A percentile compares a stretch with the other conserved stretches of the same genome.
These are phyloP conservation scores for Bursaphelenchus okinawaensis DNA, from an alignment of 2,888 invertebrate genomes.

Conservation along the genomic window DNA sequence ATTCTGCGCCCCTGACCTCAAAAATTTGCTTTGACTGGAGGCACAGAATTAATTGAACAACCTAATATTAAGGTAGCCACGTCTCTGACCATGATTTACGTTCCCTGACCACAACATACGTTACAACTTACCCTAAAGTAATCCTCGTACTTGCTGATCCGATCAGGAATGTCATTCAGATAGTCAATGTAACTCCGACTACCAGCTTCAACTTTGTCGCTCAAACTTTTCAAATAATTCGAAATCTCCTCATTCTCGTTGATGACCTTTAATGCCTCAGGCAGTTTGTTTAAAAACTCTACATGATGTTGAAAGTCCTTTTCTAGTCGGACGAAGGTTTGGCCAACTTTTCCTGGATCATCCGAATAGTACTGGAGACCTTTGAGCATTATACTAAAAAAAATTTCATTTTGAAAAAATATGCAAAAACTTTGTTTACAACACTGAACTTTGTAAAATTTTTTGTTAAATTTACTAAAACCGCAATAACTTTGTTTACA, in stretches of 20 bases:
- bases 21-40: too few species aligned
- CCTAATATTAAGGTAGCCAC: too few species aligned
- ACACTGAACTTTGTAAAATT: too few species aligned
- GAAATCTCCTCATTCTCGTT: slow-evolving; percentile 50
- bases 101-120: too few species aligned
- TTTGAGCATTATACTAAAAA: slow-evolving; percentile 76
- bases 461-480: too few species aligned
- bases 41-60: too few species aligned
- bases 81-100: too few species aligned
- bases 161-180: slow-evolving; percentile 84
- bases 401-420: too few species aligned
- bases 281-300: slow-evolving; percentile 76
- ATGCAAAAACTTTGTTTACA: too few species aligned
- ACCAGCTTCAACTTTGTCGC: slow-evolving; percentile 43
- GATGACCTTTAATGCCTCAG: slow-evolving; percentile 74
- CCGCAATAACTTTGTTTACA: too few species aligned
- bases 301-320: slow-evolving; percentile 90
- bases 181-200: slow-evolving; percentile 83
- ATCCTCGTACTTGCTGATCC: slow-evolving; percentile 91
- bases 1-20: too few species aligned
- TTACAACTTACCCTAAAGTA: slow-evolving; percentile 73
- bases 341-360: slow-evolving; percentile 79
- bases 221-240: slow-evolving; percentile 46
- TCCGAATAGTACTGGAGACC: slow-evolving; percentile 86
- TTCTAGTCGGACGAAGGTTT: slow-evolving; percentile 76